Evolutionary conservation across 64 coral and sea anemone genomes (phyloP), one percentile per base, ranked within the genome.

Genomic region (Montipora capricornis): DNA sequence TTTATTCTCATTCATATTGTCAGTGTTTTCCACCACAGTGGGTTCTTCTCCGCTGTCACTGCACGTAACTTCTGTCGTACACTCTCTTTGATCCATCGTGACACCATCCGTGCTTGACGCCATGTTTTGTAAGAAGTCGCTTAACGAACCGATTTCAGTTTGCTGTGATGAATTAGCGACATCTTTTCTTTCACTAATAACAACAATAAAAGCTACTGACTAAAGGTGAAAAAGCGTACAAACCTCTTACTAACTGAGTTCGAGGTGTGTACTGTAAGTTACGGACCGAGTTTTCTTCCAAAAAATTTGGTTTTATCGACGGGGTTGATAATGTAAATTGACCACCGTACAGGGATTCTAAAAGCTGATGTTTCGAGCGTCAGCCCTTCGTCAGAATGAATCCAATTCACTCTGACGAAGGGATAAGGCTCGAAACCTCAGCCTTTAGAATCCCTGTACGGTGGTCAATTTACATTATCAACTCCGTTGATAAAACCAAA

Each of bases 171-270:
- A 69, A 59, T 86, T 51, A 49, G 66, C 82, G 5, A 86, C 67
- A 1, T 86, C 82, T 45, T 50, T 71, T n/a, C 67, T 49, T 86
- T 86, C 82, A 73, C 82, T 86, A 46, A 12, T 15, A 73, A 86
- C 16, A 22, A 50, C 4, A 84, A 68, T 50, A 1, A 20, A 2
- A 82, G 5, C 49, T 13, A 78, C 49, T 78, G 20, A 71, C 2
- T 71, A 5, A 71, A 71, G 37, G 37, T 37, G 37, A 20, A 71
- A 0, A 14, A 13, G 62, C 11, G 16, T 14, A 15, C 16, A 67
- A 67, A 37, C 37, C 37, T 37, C 37, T 37, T 37, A 37, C 37
- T 37, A 37, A 37, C 37, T 37, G 37, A 37, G 37, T 37, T 37
- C 37, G 37, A 37, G 37, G 37, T 37, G 37, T 37, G 37, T 37